phyloP scores from a whole-genome alignment of 2,797 vertebrate species.

The Threskiornis aethiopicus region DNA sequence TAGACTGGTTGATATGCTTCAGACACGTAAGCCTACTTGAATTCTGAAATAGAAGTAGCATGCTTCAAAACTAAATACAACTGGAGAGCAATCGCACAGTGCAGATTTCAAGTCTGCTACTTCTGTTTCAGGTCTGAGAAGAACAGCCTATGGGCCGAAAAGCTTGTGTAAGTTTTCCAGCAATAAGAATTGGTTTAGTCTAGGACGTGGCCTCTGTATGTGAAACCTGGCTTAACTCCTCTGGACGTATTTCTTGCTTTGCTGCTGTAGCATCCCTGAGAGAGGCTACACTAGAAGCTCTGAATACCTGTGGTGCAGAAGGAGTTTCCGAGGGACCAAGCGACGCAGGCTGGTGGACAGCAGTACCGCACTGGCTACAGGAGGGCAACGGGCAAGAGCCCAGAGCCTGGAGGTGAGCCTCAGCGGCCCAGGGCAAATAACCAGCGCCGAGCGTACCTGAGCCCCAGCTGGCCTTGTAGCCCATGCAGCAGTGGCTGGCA shows the following conservation, averaged over 20 bases:
- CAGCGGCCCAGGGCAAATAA: not conserved
- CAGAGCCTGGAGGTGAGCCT: not conserved
- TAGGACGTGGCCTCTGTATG: not conserved
- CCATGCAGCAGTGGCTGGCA: not conserved
- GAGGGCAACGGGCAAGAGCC: not conserved
- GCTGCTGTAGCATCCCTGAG: not conserved
- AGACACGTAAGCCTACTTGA: not conserved
- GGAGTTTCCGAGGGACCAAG: not conserved
- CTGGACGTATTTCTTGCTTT: not conserved
- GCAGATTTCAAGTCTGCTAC: not conserved
- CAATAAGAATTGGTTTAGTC: not conserved
- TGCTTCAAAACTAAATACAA: not conserved
- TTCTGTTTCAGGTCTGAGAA: not conserved
- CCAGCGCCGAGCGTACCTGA: accelerated
- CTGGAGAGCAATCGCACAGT: not conserved
- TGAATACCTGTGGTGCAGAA: not conserved
- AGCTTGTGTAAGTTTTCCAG: not conserved
- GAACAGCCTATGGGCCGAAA: not conserved
- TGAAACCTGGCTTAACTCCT: not conserved
- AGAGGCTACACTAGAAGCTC: not conserved
- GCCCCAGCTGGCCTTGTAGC: not conserved
- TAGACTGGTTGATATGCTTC: not conserved
- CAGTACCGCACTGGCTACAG: not conserved
- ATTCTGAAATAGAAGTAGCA: not conserved
- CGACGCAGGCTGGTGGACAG: not conserved